phyloP scores from a whole-genome alignment of 2,888 invertebrate species.

The Sepiola atlantica region DNA sequence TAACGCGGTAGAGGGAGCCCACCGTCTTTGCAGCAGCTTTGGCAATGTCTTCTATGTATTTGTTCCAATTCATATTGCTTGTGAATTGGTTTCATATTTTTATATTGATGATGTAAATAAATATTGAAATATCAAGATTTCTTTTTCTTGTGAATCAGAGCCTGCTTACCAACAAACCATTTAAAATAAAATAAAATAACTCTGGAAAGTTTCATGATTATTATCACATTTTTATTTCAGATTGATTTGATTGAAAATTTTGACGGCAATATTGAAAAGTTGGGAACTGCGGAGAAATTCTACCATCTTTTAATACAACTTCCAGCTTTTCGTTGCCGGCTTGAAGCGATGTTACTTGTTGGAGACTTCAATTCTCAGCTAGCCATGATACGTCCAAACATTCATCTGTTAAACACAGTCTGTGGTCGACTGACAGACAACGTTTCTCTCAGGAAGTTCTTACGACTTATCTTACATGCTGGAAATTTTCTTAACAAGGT shows the following conservation, averaged over 20 bases:
- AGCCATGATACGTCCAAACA: conserved; percentile 90
- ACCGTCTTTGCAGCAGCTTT: no score
- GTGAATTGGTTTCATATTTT: no score
- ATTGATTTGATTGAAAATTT: conserved; percentile 73
- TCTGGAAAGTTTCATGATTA: no score
- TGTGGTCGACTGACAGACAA: conserved; percentile 83
- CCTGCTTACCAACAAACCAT: no score
- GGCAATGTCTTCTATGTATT: no score
- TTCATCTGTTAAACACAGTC: conserved; percentile 90
- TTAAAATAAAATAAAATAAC: no score
- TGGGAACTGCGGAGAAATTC: conserved; percentile 77
- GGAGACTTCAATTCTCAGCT: conserved; percentile 94
- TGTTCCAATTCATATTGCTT: no score
- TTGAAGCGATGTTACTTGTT: conserved; percentile 95
- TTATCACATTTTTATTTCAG: conserved; percentile 53
- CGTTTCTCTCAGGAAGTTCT: conserved; percentile 86
- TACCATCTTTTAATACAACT: conserved; percentile 73
- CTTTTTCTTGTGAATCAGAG: no score
- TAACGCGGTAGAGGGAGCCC: no score
- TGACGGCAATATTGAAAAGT: conserved; percentile 72
- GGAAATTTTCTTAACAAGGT: conserved; percentile 96
- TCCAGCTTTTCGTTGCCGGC: conserved; percentile 87
- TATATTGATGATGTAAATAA: no score
- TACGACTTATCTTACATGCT: conserved; percentile 94
- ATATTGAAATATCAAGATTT: no score